Percentiles rank a stretch among this genome's conserved stretches.
These are phyloP conservation scores for Psophia crepitans DNA, from an alignment of 2,113 vertebrate species.

Conservation along the genomic window DNA sequence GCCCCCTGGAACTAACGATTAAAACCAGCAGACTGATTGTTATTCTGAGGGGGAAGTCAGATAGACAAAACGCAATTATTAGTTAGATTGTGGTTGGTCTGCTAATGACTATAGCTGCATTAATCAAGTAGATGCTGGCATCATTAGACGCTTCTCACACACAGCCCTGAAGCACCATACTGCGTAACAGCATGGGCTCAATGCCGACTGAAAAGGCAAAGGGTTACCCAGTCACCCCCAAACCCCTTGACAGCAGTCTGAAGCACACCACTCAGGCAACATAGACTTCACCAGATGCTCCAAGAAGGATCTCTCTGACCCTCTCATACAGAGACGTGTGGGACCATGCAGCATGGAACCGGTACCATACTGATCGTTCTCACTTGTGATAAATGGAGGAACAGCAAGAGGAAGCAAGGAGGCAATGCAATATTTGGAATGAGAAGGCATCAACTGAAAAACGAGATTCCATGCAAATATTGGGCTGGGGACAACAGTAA, in stretches of 20 bases:
- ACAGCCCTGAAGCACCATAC: background rate
- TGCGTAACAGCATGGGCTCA: rapidly evolving
- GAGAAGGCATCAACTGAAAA: background rate
- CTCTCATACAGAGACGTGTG: background rate
- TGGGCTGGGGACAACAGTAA: background rate
- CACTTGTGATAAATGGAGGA: background rate
- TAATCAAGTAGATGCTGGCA: slow-evolving; percentile 5
- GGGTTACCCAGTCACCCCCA: background rate
- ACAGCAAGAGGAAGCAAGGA: background rate
- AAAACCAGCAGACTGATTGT: background rate
- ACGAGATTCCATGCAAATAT: background rate
- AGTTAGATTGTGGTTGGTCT: slow-evolving; percentile 5
- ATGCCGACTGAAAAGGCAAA: background rate
- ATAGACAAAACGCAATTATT: slow-evolving; percentile 22
- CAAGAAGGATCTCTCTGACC: background rate
- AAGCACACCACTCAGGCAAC: background rate
- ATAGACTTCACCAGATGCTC: background rate
- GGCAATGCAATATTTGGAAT: background rate
- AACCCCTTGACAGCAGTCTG: background rate
- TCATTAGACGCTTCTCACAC: background rate
- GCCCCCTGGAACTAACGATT: background rate
- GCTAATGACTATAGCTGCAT: background rate
- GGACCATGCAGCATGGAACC: background rate
- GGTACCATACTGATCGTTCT: rapidly evolving
- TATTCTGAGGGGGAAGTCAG: background rate